These are phyloP conservation scores for Micronisus gabar DNA, from an alignment of 2,113 vertebrate genomes.

Conservation along the genomic window DNA sequence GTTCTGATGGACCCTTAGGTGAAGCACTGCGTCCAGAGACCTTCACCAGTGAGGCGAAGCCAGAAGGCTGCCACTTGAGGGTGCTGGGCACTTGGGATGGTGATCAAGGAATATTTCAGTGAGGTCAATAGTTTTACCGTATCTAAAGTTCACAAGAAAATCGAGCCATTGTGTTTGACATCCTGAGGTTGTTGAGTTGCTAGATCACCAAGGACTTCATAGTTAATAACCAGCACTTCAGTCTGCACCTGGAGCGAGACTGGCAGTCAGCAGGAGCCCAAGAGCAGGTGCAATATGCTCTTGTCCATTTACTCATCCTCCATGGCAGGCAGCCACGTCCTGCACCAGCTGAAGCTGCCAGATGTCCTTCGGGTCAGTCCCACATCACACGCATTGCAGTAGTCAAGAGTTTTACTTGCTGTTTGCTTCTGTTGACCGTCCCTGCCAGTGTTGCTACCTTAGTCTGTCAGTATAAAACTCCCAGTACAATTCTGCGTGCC, in stretches of 20 bases:
- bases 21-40: not conserved
- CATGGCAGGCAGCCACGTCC: slow-evolving; percentile 42
- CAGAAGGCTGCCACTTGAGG: not conserved
- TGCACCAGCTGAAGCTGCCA: slow-evolving; percentile 50
- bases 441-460: not conserved
- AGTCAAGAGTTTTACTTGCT: not conserved
- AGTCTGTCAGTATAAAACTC: not conserved
- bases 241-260: not conserved
- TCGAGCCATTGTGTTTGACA: not conserved
- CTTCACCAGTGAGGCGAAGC: not conserved
- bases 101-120: not conserved
- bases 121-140: not conserved
- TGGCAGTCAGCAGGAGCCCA: slow-evolving; percentile 24
- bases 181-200: not conserved
- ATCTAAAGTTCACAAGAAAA: not conserved
- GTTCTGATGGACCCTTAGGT: not conserved
- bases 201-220: not conserved
- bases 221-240: not conserved
- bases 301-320: slow-evolving; percentile 30
- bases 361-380: slow-evolving; percentile 30
- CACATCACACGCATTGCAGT: not conserved
- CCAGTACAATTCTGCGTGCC: not conserved
- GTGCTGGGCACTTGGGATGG: not conserved
- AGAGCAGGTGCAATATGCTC: slow-evolving; percentile 47
- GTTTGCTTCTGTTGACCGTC: not conserved